phyloP scores from a whole-genome alignment of 2,797 vertebrate species.

The Zalophus californianus region DNA sequence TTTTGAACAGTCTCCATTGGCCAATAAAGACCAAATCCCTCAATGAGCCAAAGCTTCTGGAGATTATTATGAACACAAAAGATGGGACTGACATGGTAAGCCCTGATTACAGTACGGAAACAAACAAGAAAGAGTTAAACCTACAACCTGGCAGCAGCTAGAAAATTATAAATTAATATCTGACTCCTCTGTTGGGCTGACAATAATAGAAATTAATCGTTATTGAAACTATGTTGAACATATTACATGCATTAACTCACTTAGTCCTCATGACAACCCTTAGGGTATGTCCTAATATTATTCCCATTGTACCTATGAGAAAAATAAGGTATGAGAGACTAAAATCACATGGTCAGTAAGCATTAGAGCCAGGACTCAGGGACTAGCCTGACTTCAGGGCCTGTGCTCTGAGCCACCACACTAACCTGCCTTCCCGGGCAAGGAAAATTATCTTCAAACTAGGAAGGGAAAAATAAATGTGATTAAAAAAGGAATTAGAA shows the following conservation, averaged over 20 bases:
- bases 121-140: background rate
- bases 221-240: background rate
- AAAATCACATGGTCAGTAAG: background rate
- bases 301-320: background rate
- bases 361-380: background rate
- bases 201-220: background rate
- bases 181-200: background rate
- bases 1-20: background rate
- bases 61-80: background rate
- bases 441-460: background rate
- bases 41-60: background rate
- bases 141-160: background rate
- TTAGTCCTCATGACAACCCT: background rate
- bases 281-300: background rate
- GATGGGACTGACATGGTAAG: background rate
- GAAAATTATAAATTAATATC: conserved; percentile 16
- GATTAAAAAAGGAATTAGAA: background rate
- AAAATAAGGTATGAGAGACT: background rate
- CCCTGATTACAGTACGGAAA: background rate
- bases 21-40: background rate
- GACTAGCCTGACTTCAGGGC: background rate
- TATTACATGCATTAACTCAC: background rate
- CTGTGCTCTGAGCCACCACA: background rate
- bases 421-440: background rate
- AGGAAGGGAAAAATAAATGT: background rate